Evolutionary conservation across 2,888 invertebrate species (phyloP), one percentile per base, ranked within the genome.

Genomic region (Drosophila greeni): DNA sequence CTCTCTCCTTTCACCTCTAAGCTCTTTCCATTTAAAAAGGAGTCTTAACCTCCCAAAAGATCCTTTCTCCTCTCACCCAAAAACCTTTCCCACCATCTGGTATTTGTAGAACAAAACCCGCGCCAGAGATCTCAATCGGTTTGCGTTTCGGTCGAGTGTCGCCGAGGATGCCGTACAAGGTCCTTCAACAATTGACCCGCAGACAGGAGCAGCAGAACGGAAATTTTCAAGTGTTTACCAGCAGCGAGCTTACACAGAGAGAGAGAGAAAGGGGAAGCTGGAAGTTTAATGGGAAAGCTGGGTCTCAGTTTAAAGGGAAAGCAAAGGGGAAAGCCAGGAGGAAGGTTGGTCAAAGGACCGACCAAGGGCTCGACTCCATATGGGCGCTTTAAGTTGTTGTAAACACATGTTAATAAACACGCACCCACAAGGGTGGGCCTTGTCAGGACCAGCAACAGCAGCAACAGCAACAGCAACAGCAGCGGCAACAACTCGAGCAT

Each of bases 391-490:
- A 82, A 80, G 85, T 82, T 85, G 80, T 85, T 85, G 82, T 84
- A 85, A 82, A 84, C 82, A 84, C 82, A 82, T 85, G 81, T 82
- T 82, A 85, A 84, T 82, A 82, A 82, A 82, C 86, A 82, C 81
- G 81, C 77, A 47, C 45, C 45, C 45, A 47, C 81, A 56, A 26
- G 48, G 33, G 16, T 52, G 45, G 45, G 42, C 24, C 24, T 16
- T 83, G 78, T 82, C 79, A 79, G 75, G 74, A 84, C 85, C 80
- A 85, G 79, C 66, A 76, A 40, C 47, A 61, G 7, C 55, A 65
- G 14, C 58, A 66, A 24, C 66, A 48, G 43, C 33, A 5, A 14
- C 58, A 66, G 29, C 66, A 48, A 43, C 33, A 5, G 33, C 40
- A 40, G 40, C 45, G 26, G 45, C 45, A 47, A 47, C 45, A 47